Evolutionary conservation across 2,113 vertebrate species (phyloP).

Genomic region (Struthidea cinerea): DNA sequence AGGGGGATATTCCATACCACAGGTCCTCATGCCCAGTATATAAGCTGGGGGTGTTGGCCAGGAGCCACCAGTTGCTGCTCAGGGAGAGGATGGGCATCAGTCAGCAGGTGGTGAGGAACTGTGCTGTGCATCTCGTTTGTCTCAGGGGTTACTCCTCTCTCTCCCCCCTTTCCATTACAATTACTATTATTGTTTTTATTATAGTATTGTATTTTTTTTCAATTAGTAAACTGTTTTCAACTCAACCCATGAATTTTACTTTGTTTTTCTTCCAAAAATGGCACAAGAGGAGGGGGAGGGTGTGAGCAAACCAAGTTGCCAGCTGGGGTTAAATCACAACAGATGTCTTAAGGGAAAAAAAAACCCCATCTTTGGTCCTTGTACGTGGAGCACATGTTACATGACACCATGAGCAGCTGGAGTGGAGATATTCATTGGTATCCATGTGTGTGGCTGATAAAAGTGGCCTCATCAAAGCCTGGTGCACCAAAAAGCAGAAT

Average conservation of each 20-base stretch:
- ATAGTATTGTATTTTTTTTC: neutral
- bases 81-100: neutral
- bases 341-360: neutral
- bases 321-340: neutral
- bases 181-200: neutral
- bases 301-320: neutral
- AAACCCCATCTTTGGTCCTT: neutral
- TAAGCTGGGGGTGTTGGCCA: neutral
- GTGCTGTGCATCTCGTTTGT: neutral
- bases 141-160: neutral
- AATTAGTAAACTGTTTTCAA: neutral
- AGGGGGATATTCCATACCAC: neutral
- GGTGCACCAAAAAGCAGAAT: neutral
- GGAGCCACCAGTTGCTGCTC: neutral
- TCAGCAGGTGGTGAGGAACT: neutral
- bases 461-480: neutral
- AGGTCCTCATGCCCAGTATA: neutral
- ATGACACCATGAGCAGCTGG: neutral
- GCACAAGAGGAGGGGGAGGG: neutral
- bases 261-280: neutral
- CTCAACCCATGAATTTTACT: neutral
- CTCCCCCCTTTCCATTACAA: neutral
- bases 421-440: fast-evolving
- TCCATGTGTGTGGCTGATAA: neutral
- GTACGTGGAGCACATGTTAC: neutral